Percentiles rank a stretch among this genome's conserved stretches.
Conservation (phyloP, 2,797 vertebrate species). For the Falco naumanni region DNA sequence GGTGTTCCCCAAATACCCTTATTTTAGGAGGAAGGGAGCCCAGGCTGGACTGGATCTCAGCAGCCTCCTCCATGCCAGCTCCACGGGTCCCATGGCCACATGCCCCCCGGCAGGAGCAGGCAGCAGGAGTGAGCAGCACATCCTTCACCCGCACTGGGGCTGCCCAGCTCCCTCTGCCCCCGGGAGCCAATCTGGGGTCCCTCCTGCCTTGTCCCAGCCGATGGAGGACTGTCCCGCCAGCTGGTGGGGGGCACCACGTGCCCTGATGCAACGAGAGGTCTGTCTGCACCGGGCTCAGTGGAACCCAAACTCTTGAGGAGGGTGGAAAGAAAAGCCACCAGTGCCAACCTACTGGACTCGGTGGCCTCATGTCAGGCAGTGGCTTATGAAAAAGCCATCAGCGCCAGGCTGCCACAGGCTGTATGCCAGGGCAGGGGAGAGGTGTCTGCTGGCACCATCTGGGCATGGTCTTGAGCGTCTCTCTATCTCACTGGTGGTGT, state of each 20-base stretch:
- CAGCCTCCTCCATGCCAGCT: neutral
- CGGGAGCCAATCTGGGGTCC: fast-evolving
- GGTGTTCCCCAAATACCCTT: neutral
- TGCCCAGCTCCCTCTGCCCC: neutral
- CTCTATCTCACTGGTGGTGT: neutral
- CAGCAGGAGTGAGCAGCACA: neutral
- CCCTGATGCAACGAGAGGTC: fast-evolving
- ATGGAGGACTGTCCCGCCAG: fast-evolving
- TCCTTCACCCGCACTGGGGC: too few species aligned
- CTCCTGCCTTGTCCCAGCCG: neutral
- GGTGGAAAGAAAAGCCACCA: neutral
- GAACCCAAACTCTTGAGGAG: neutral
- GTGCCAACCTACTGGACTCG: neutral
- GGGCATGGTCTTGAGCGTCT: too few species aligned
- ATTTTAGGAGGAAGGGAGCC: neutral
- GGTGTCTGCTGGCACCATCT: neutral
- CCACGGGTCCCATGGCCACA: fast-evolving
- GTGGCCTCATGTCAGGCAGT: neutral
- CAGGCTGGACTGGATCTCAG: neutral
- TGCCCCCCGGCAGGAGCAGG: neutral
- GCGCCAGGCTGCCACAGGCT: neutral
- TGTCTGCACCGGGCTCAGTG: fast-evolving
- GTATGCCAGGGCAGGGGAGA: neutral
- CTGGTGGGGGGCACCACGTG: fast-evolving
- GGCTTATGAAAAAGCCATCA: neutral